phyloP scores from a whole-genome alignment of 2,113 vertebrate genomes.

The Turnix velox region DNA sequence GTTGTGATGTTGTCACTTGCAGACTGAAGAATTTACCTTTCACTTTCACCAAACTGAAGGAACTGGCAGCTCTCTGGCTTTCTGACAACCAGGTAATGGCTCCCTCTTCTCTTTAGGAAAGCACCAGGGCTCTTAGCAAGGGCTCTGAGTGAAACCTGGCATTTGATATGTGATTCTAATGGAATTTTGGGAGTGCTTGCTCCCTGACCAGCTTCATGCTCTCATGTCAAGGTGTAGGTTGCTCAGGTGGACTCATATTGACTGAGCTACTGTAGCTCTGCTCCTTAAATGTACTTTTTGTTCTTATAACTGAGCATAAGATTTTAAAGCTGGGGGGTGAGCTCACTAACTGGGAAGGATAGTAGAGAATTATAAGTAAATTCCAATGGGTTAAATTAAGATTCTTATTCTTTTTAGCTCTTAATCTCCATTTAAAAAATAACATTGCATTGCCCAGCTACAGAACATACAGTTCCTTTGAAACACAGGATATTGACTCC shows the following conservation, averaged over 20 bases:
- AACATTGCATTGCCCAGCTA: background rate
- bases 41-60: conserved; percentile 97
- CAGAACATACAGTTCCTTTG: background rate
- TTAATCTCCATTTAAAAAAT: background rate
- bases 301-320: background rate
- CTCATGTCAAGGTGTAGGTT: background rate
- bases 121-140: background rate
- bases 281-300: background rate
- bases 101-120: background rate
- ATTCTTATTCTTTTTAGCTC: background rate
- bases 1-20: conserved; percentile 38
- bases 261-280: background rate
- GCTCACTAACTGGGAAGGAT: background rate
- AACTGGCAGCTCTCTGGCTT: conserved; percentile 97
- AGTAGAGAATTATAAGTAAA: background rate
- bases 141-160: background rate
- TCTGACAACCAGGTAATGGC: conserved; percentile 97
- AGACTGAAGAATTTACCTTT: conserved; percentile 98
- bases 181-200: background rate
- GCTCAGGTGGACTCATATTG: too few relatives aligned
- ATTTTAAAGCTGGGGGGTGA: background rate
- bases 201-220: background rate
- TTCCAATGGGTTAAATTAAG: background rate
- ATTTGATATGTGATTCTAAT: accelerated
- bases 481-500: background rate